Evolutionary conservation across 2,113 vertebrate species (phyloP).

Genomic region (Perccottus glenii): DNA sequence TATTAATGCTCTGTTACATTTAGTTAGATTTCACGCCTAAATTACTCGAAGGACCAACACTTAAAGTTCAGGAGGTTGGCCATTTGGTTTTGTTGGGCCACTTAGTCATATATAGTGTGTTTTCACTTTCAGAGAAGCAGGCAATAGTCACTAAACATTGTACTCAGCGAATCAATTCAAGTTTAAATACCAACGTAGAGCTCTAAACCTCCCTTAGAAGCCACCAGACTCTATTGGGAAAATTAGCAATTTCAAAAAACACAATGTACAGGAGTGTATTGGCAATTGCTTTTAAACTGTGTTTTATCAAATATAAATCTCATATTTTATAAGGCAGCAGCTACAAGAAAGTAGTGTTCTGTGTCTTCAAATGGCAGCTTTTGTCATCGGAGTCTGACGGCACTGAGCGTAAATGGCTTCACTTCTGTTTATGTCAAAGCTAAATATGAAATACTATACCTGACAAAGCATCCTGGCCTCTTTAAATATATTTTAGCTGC

Average conservation of each 20-base stretch:
- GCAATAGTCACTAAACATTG: neutral
- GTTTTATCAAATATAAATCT: neutral
- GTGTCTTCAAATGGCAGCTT: neutral
- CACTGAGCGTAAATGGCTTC: neutral
- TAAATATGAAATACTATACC: neutral
- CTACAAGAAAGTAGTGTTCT: neutral
- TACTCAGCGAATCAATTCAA: neutral
- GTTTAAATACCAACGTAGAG: neutral
- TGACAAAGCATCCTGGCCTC: neutral
- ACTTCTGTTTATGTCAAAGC: neutral
- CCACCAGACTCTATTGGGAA: neutral
- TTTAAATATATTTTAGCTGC: constrained; percentile 2
- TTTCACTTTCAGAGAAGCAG: neutral
- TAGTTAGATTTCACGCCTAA: neutral
- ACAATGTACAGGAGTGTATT: neutral
- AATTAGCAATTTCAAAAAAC: neutral
- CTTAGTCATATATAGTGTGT: neutral
- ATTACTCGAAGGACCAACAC: neutral
- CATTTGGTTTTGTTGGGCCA: neutral
- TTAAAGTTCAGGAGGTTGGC: neutral
- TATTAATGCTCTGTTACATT: neutral
- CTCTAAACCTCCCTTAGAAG: neutral
- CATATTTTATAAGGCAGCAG: too few species aligned
- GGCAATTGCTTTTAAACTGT: constrained; percentile 1
- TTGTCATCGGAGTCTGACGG: neutral